Evolutionary conservation across 2,888 invertebrate genomes (phyloP), one percentile per base, ranked within the genome.

Genomic region (Brachynemurus nebulosus): DNA sequence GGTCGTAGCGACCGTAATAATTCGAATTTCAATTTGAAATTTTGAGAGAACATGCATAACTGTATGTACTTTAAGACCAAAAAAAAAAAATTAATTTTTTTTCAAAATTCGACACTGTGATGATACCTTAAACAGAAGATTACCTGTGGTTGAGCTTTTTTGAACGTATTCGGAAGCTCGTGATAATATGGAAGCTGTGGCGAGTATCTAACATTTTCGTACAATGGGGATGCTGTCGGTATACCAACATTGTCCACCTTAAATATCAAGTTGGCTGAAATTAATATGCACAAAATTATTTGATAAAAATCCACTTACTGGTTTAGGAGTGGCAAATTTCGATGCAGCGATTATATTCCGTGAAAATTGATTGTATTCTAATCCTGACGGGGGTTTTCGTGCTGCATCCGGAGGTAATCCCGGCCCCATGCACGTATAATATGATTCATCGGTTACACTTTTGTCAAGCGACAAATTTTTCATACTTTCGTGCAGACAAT

Each of bases 151-250:
- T 70, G 57, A 51, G 66, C 55, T 52, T 64, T 58, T 60, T 69
- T 59, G 58, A 65, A 58, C 59, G 66, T 68, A 20, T 55, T 25
- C 20, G 42, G 57, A 50, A 72, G 58, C 53, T 70, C 73, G 58
- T 79, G 78, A 53, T 77, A 78, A 56, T 76, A 79, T 2, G 77
- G 73, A 18, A 74, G 72, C 58, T 69, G 72, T 21, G 71, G 67
- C 8, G 69, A 64, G 6, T 68, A 66, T 51, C 27, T 25, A 43
- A 88, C 72, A 62, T 88, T 88, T 61, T 88, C 88, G 59, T 88
- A 88, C 19, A 88, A 78, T 1, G 79, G 78, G 6, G 66, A 65
- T 58, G 57, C 30, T 55, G 58, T 43, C n/a, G 49, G 46, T 45
- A 20, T 54, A 45, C 70, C 70, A 49, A 76, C 70, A 41, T 73